These are phyloP conservation scores for Podarcis siculus DNA, from an alignment of 2,797 vertebrate genomes.

Conservation along the genomic window DNA sequence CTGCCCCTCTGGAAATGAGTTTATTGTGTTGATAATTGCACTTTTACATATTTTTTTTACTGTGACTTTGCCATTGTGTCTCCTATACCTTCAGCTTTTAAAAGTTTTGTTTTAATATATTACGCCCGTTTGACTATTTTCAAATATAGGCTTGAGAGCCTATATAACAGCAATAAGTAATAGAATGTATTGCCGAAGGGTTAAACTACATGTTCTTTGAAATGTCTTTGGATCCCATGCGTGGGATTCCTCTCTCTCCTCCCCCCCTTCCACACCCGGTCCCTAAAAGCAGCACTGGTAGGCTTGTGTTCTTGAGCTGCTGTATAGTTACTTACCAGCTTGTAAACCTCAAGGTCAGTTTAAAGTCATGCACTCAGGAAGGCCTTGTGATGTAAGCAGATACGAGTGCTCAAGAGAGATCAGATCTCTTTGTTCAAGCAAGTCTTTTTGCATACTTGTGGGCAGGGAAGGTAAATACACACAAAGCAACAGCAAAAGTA, in stretches of 20 bases:
- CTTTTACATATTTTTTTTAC: no score
- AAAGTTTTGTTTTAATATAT: not conserved
- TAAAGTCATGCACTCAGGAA: conserved; percentile 30
- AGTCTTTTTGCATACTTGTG: not conserved
- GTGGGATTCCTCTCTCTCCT: no score
- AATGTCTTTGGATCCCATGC: not conserved
- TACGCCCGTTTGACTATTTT: not conserved
- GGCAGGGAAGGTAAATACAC: conserved; percentile 31
- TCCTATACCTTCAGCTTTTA: not conserved
- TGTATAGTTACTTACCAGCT: not conserved
- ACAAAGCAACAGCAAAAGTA: not conserved
- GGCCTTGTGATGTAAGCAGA: conserved; percentile 20
- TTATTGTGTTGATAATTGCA: not conserved
- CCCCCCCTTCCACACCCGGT: not conserved
- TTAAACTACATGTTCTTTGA: not conserved
- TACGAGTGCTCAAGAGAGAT: not conserved
- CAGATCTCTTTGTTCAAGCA: not conserved
- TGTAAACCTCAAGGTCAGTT: conserved; percentile 16
- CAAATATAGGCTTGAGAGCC: not conserved
- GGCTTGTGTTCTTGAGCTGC: conserved; percentile 6
- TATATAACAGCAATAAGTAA: not conserved
- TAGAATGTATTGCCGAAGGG: not conserved
- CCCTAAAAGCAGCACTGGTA: not conserved
- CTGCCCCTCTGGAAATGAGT: not conserved
- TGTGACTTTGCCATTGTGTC: not conserved